A percentile compares a stretch with the other conserved stretches of the same genome.
phyloP scores from a whole-genome alignment of 2,888 invertebrate genomes.

The Megastigmus dorsalis region DNA sequence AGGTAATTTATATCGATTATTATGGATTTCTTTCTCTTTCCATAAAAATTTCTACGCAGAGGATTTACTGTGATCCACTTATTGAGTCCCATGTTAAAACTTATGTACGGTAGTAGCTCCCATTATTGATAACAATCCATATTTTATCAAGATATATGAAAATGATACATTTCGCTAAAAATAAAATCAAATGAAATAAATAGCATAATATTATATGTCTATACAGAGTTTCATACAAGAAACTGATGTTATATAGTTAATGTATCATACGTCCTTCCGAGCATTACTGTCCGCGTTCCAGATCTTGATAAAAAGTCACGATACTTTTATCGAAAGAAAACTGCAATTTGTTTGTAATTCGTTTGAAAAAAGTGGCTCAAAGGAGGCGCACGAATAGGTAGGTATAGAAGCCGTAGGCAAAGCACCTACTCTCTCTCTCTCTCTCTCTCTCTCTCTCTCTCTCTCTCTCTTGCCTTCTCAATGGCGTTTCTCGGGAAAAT shows the following conservation, averaged over 20 bases:
- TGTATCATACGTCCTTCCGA: neutral
- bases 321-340: conserved; percentile 20
- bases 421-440: conserved; percentile 42
- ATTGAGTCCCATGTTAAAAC: no score
- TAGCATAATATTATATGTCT: no score
- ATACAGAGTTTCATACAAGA: no score
- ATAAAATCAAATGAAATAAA: no score
- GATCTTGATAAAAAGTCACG: neutral
- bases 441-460: conserved; percentile 31
- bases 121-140: no score
- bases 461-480: neutral
- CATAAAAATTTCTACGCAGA: no score
- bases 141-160: no score
- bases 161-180: no score
- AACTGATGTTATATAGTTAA: neutral
- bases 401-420: conserved; percentile 36
- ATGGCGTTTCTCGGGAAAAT: conserved; percentile 52
- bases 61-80: no score
- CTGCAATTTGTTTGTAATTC: conserved; percentile 45
- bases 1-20: no score
- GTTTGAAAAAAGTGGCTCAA: conserved; percentile 30
- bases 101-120: no score
- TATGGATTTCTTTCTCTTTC: no score
- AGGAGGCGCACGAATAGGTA: conserved; percentile 8
- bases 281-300: neutral